A percentile compares a stretch with the other conserved stretches of the same genome.
Evolutionary conservation across 1,140 invertebrate species (phyloP).

Genomic region (Cyclina sinensis): DNA sequence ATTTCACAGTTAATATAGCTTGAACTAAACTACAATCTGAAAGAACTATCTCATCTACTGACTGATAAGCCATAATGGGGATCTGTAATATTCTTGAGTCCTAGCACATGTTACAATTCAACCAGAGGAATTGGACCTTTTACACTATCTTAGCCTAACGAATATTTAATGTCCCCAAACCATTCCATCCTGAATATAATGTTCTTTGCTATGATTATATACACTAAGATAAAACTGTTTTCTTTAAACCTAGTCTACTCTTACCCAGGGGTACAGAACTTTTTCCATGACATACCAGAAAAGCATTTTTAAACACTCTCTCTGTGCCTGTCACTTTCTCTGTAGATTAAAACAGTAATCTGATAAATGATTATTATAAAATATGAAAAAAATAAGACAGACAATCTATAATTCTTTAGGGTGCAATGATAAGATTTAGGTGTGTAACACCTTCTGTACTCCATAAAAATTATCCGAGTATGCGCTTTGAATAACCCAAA

Average conservation of each 20-base stretch:
- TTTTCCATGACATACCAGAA: conserved; percentile 61
- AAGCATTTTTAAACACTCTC: conserved; percentile 49
- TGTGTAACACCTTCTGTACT: not conserved
- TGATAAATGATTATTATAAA: too few relatives aligned
- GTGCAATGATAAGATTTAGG: not conserved
- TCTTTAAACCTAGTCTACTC: not conserved
- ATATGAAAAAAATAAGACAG: too few relatives aligned
- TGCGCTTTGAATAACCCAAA: too few relatives aligned
- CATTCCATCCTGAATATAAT: not conserved
- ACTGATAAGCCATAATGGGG: too few relatives aligned
- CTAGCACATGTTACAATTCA: too few relatives aligned
- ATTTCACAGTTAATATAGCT: too few relatives aligned
- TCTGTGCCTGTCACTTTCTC: conserved; percentile 44
- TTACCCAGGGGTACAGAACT: conserved; percentile 10
- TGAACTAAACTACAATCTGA: too few relatives aligned
- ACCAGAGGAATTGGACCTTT: too few relatives aligned
- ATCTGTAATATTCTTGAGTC: too few relatives aligned
- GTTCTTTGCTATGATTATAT: not conserved
- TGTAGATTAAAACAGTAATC: not conserved
- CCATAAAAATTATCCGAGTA: not conserved
- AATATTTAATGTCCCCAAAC: not conserved
- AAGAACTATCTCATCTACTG: too few relatives aligned
- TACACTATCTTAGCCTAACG: too few relatives aligned
- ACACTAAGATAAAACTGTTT: not conserved
- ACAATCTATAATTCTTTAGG: too few relatives aligned